Evolutionary conservation across 2,888 invertebrate species (phyloP).

Genomic region (Aphodius granarius): DNA sequence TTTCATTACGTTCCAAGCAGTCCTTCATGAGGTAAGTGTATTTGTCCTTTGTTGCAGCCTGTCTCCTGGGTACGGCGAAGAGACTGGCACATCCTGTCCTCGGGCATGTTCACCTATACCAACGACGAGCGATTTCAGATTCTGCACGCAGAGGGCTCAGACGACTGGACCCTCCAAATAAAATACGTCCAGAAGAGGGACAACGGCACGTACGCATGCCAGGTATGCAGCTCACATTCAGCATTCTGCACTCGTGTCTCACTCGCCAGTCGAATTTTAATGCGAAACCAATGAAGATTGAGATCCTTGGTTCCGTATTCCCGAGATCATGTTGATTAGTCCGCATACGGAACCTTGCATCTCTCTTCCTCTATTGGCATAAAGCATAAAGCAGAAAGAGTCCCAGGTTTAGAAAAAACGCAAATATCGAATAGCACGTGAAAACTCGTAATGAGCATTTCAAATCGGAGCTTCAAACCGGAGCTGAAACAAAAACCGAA

Average conservation of each 20-base stretch:
- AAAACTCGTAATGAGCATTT: no score
- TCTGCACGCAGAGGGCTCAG: conserved; percentile 84
- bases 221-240: conserved; percentile 61
- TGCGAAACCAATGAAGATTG: conserved; percentile 1
- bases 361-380: no score
- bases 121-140: conserved; percentile 83
- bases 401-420: no score
- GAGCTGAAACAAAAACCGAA: no score
- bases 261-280: not conserved
- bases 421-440: no score
- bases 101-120: conserved; percentile 87
- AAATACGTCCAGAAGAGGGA: conserved; percentile 92
- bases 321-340: not conserved
- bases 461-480: no score
- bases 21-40: not conserved
- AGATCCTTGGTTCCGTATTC: no score
- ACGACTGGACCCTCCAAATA: conserved; percentile 93
- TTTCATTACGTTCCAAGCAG: not conserved
- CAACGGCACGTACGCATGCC: conserved; percentile 92
- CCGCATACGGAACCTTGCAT: not conserved
- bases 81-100: conserved; percentile 93
- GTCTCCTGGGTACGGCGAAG: conserved; percentile 90
- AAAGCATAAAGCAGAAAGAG: no score
- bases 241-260: not conserved
- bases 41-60: conserved; percentile 60